A percentile compares a stretch with the other conserved stretches of the same genome.
Conservation (phyloP, 2,888 invertebrate species). For the Crioceris asparagi region DNA sequence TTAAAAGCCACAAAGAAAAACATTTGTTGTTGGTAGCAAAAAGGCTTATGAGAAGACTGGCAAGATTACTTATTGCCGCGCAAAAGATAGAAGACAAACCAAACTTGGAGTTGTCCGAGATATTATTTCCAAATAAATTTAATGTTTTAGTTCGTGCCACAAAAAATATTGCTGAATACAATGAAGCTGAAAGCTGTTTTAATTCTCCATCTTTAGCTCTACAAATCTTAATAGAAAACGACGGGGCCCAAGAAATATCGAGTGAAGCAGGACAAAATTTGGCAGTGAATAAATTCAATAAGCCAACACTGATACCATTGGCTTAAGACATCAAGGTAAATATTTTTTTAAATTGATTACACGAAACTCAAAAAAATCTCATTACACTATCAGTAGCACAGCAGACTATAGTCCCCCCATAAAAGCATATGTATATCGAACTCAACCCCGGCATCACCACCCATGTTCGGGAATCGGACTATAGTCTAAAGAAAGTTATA, state of each 20-base stretch:
- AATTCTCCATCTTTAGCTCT: conserved; percentile 10
- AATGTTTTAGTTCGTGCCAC: not conserved
- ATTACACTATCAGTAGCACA: no score
- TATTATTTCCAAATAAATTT: not conserved
- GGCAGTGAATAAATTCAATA: conserved; percentile 14
- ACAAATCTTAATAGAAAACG: conserved; percentile 5
- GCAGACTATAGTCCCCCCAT: no score
- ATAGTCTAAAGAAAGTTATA: not conserved
- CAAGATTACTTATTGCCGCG: conserved; percentile 2
- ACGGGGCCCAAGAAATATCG: not conserved
- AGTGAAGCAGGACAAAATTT: conserved; percentile 14
- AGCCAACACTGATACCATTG: conserved; percentile 12
- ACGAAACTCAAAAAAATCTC: no score
- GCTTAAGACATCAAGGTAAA: conserved; percentile 13
- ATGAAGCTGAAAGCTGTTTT: conserved; percentile 3
- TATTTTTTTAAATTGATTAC: conserved; percentile 1
- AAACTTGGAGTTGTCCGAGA: not conserved
- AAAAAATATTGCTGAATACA: no score
- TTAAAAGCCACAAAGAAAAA: no score
- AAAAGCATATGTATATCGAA: not conserved
- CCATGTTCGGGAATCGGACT: not conserved
- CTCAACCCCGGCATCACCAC: not conserved
- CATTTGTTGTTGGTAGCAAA: conserved; percentile 15
- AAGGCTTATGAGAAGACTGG: no score
- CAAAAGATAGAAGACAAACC: not conserved